phyloP scores from a whole-genome alignment of 2,113 vertebrate species.

The Mirza zaza region DNA sequence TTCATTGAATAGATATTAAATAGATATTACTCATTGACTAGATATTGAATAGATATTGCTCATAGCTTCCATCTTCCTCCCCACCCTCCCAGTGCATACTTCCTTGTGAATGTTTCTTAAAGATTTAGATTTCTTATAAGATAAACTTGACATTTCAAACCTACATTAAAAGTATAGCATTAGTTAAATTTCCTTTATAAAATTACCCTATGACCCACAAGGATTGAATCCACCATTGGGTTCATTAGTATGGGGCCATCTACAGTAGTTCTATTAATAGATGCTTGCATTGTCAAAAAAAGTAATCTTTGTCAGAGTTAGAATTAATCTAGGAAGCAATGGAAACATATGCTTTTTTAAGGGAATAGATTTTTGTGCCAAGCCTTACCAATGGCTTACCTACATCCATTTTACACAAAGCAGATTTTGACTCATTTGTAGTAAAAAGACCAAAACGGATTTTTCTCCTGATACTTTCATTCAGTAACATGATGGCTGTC shows the following conservation, averaged over 20 bases:
- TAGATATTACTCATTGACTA: background rate
- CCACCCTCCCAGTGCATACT: background rate
- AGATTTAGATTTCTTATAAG: background rate
- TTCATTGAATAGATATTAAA: background rate
- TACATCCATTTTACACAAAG: background rate
- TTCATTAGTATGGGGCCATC: background rate
- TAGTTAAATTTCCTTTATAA: background rate
- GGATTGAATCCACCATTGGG: background rate
- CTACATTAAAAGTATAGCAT: background rate
- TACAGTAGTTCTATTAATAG: background rate
- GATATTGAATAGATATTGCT: too few relatives aligned
- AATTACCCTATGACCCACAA: background rate
- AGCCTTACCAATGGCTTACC: background rate
- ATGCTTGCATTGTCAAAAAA: background rate
- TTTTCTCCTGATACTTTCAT: background rate
- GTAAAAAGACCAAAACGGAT: background rate
- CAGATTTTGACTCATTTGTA: background rate
- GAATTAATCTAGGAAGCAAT: constrained; percentile 9
- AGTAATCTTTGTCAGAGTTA: background rate
- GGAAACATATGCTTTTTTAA: background rate
- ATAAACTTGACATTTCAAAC: background rate
- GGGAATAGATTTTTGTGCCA: background rate
- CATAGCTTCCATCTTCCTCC: background rate
- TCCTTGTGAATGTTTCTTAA: background rate
- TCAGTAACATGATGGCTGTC: background rate